Percentiles rank a stretch among this genome's conserved stretches.
phyloP scores from a whole-genome alignment of 2,888 invertebrate species.

The Exephanes ischioxanthus region DNA sequence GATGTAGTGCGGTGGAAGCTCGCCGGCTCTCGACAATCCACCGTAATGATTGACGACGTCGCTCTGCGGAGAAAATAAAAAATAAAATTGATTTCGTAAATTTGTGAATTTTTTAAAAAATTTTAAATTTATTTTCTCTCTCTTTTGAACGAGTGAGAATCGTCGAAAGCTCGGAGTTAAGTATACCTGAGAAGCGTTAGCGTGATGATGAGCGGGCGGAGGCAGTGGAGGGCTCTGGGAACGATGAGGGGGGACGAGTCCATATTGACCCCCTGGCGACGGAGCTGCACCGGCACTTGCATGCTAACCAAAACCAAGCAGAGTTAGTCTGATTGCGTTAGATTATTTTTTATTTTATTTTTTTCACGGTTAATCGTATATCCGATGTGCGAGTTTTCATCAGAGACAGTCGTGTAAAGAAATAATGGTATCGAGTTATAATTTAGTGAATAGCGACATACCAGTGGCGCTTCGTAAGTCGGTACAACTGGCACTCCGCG shows the following conservation, averaged over 20 bases:
- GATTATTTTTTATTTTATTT: background rate
- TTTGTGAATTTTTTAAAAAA: background rate
- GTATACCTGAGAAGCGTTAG: constrained; percentile 84
- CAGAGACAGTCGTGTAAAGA: background rate
- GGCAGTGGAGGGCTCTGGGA: constrained; percentile 89
- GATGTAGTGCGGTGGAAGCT: constrained; percentile 86
- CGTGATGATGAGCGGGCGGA: constrained; percentile 93
- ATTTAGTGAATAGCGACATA: constrained; percentile 85
- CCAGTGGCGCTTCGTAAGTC: constrained; percentile 89
- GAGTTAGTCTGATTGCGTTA: constrained; percentile 75
- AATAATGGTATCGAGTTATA: background rate
- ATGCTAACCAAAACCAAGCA: constrained; percentile 83
- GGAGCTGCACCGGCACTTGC: constrained; percentile 82
- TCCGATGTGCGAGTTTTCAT: background rate
- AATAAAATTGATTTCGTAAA: background rate
- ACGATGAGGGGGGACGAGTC: constrained; percentile 83
- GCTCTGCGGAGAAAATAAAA: constrained; percentile 84
- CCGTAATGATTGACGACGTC: constrained; percentile 86
- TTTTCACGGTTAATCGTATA: constrained; percentile 9
- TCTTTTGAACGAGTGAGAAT: background rate
- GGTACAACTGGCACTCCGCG: constrained; percentile 87
- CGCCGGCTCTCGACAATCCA: constrained; percentile 82
- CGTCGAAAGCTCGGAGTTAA: constrained; percentile 67
- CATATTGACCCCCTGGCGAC: constrained; percentile 83
- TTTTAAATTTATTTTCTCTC: background rate